Evolutionary conservation across 1,140 invertebrate genomes (phyloP), one percentile per base, ranked within the genome.

Genomic region (Ceratosolen solmsi): DNA sequence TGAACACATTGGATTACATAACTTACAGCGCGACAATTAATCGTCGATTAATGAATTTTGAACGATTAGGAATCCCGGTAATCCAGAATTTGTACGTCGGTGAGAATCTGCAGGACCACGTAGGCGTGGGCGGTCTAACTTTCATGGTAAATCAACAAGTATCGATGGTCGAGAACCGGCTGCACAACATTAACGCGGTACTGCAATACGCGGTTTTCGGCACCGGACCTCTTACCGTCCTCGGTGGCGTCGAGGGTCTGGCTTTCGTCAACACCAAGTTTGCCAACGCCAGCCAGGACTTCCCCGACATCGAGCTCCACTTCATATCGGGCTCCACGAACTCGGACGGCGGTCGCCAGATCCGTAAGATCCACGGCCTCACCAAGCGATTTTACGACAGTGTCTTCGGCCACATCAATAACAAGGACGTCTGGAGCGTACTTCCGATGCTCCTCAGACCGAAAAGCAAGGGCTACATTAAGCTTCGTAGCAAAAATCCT

Each of bases 231-330:
- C 87, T 98, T 7, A 98, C 97, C 0, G 95, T 98, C 0, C 92
- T 98, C 85, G 97, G 97, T 0, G 97, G 97, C 0, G 97, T 98
- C 0, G 97, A 98, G 91, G 97, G 97, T 1, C 87, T 98, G 5
- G 97, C 94, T 1, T 98, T 97, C 89, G 95, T 98, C 22, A 97
- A 97, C 72, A 98, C 97, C 0, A 98, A 97, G 88, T 97, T 96
- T 83, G 95, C 94, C 0, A 98, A 98, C 85, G 93, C 93, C 0
- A 93, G 95, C 0, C 93, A 97, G 7, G 97, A 98, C 87, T 98
- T 94, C 87, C 97, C 97, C 0, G 97, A 98, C 86, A 97, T 98
- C 27, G 97, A 98, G 85, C 95, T 98, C 82, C 97, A 98, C 88
- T 98, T 98, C 84, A 93, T 97, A n/a, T 97, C 96, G 0, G 97